phyloP scores from a whole-genome alignment of 1,140 invertebrate genomes.

The Augochlora pura region DNA sequence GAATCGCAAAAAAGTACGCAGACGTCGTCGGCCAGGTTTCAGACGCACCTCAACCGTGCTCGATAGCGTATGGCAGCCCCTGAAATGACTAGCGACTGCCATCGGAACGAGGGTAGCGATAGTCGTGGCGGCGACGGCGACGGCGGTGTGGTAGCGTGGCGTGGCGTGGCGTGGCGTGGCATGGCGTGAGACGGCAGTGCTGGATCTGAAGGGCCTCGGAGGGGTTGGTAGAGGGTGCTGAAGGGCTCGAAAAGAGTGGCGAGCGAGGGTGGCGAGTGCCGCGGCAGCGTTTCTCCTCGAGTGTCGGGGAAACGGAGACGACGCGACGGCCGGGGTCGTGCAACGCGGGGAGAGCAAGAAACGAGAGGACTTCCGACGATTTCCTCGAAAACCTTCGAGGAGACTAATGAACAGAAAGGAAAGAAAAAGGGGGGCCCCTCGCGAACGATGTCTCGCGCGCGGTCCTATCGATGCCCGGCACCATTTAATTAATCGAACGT shows the following conservation, averaged over 20 bases:
- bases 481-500: background rate
- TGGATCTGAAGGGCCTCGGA: slow-evolving; percentile 61
- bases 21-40: slow-evolving; percentile 46
- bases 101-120: slow-evolving; percentile 19
- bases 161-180: background rate
- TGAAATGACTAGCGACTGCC: slow-evolving; percentile 63
- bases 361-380: slow-evolving; percentile 52
- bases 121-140: background rate
- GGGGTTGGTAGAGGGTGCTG: slow-evolving; percentile 56
- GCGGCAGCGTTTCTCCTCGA: slow-evolving; percentile 69
- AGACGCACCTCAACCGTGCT: slow-evolving; percentile 54
- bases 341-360: background rate
- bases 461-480: background rate
- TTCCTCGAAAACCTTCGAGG: slow-evolving; percentile 56
- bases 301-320: slow-evolving; percentile 54
- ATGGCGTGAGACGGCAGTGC: background rate
- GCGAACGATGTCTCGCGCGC: background rate
- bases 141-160: background rate
- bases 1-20: slow-evolving; percentile 35
- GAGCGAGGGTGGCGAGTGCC: slow-evolving; percentile 67
- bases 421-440: slow-evolving; percentile 27
- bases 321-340: background rate
- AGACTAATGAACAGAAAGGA: slow-evolving; percentile 43
- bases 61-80: slow-evolving; percentile 58
- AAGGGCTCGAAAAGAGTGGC: slow-evolving; percentile 58